Conservation (phyloP, 2,113 vertebrate species). For the Brachypteracias leptosomus region DNA sequence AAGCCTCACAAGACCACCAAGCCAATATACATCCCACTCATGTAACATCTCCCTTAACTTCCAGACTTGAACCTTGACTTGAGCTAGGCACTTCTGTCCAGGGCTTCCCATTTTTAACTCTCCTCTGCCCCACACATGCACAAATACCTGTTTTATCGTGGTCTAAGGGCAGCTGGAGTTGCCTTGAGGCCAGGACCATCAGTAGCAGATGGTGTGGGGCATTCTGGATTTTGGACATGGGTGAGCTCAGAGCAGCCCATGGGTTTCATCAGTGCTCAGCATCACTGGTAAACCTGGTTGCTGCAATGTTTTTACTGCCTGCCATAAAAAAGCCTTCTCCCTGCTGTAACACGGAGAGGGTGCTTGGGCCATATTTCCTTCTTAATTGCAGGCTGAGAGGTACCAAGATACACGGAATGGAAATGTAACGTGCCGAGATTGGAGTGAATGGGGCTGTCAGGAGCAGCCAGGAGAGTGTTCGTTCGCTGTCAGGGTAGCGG, state of each 20-base stretch:
- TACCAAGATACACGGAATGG: constrained; percentile 23
- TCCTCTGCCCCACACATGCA: not conserved
- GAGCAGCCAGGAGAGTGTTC: not conserved
- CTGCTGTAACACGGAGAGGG: not conserved
- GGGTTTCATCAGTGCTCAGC: not conserved
- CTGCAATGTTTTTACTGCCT: not conserved
- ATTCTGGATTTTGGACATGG: not conserved
- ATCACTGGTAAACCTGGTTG: not conserved
- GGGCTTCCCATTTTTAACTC: not conserved
- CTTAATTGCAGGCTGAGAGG: constrained; percentile 5
- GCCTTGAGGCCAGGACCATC: not conserved
- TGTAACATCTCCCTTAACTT: fast-evolving
- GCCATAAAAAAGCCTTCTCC: not conserved
- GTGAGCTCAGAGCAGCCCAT: not conserved
- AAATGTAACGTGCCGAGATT: not conserved
- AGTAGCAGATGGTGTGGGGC: fast-evolving
- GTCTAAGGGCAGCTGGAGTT: not conserved
- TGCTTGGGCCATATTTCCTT: constrained; percentile 34
- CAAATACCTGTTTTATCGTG: not conserved
- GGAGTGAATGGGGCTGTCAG: constrained; percentile 36
- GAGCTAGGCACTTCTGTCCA: not conserved
- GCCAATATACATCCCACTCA: not conserved
- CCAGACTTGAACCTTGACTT: not conserved
- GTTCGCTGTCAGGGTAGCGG: not conserved
- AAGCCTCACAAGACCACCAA: not conserved